phyloP scores from a whole-genome alignment of 2,797 vertebrate genomes.

The Pristis pectinata region DNA sequence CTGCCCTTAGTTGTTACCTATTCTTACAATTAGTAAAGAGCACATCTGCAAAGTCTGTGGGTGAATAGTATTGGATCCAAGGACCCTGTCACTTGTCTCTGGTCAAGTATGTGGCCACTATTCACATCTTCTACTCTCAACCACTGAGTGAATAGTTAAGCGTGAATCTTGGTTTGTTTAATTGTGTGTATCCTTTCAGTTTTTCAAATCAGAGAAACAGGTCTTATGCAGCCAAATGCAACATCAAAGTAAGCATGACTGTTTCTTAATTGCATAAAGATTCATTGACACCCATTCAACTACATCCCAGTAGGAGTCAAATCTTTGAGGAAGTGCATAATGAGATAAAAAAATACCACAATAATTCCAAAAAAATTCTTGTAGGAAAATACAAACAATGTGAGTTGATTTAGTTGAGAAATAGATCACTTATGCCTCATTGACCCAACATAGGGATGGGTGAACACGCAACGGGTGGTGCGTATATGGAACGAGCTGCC shows the following conservation, averaged over 20 bases:
- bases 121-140: not conserved
- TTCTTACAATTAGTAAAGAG: not conserved
- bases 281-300: not conserved
- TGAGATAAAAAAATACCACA: not conserved
- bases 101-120: not conserved
- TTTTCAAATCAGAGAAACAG: not conserved
- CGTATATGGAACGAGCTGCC: no score
- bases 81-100: not conserved
- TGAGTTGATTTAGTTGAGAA: not conserved
- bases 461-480: not conserved
- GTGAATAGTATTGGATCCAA: not conserved
- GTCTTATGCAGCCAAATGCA: not conserved
- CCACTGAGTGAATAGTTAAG: not conserved
- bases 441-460: not conserved
- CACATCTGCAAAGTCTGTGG: not conserved
- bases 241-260: not conserved
- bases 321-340: not conserved
- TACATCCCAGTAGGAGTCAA: not conserved
- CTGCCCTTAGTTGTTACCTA: not conserved
- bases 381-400: not conserved
- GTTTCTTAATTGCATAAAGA: not conserved
- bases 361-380: not conserved
- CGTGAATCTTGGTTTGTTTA: not conserved
- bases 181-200: not conserved
- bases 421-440: not conserved